phyloP scores from a whole-genome alignment of 2,888 invertebrate genomes.

The Athalia cordata region DNA sequence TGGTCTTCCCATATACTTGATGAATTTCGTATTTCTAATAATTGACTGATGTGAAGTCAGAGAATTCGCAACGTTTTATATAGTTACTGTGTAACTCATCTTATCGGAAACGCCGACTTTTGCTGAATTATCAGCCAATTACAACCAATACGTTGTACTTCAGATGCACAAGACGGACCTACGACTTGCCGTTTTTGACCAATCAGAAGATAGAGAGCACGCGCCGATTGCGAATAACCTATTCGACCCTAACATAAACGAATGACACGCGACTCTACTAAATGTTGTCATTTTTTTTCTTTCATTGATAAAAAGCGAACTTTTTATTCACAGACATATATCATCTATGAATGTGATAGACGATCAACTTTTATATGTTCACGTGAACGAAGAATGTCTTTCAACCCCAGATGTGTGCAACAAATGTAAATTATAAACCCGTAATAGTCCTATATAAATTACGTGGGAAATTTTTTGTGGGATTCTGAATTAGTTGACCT shows the following conservation, averaged over 20 bases:
- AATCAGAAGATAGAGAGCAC: slow-evolving; percentile 26
- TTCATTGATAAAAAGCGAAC: too few species aligned
- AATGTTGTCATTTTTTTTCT: slow-evolving; percentile 7
- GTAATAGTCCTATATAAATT: too few species aligned
- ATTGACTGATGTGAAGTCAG: neutral
- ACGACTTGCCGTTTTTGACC: slow-evolving; percentile 4
- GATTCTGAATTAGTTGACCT: too few species aligned
- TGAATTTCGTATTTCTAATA: neutral
- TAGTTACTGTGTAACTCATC: neutral
- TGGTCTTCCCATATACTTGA: neutral
- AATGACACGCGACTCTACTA: slow-evolving; percentile 22
- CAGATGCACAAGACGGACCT: neutral
- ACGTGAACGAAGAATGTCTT: slow-evolving; percentile 9
- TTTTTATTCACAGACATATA: too few species aligned
- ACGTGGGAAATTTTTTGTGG: too few species aligned
- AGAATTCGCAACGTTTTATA: slow-evolving; percentile 24
- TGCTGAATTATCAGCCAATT: neutral
- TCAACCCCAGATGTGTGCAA: neutral
- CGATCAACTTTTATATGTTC: neutral
- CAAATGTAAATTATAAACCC: too few species aligned
- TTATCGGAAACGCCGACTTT: slow-evolving; percentile 17
- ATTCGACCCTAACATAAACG: neutral
- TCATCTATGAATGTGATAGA: too few species aligned
- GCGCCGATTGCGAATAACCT: neutral
- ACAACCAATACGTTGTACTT: neutral